Conservation (phyloP, 2,797 vertebrate genomes). For the Balearica regulorum region DNA sequence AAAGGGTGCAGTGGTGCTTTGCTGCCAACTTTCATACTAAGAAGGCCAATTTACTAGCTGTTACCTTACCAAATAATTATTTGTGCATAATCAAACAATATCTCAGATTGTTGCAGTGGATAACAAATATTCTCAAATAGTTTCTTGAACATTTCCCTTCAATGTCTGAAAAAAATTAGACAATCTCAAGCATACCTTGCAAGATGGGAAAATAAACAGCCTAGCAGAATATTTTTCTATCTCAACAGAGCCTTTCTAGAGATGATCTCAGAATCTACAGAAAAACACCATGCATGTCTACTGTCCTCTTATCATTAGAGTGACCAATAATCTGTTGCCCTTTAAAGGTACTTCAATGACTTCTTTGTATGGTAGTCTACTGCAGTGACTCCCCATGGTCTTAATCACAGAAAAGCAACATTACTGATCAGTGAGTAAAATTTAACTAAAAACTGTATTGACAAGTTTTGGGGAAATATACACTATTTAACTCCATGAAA, state of each 20-base stretch:
- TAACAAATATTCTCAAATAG: not conserved
- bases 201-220: not conserved
- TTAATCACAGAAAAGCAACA: not conserved
- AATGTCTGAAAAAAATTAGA: not conserved
- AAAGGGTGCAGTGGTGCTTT: not conserved
- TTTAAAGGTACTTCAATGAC: not conserved
- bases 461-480: not conserved
- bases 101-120: not conserved
- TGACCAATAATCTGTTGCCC: not conserved
- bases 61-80: not conserved
- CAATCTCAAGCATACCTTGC: not conserved
- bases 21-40: not conserved
- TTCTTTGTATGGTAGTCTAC: not conserved
- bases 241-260: not conserved
- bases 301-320: not conserved
- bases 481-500: not conserved
- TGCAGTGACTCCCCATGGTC: not conserved
- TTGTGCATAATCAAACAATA: not conserved
- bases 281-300: rapidly evolving
- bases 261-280: not conserved
- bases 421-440: not conserved
- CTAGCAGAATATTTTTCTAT: not conserved
- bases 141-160: not conserved
- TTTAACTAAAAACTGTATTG: not conserved
- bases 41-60: not conserved